phyloP scores from a whole-genome alignment of 2,113 vertebrate genomes.

The Thermophis baileyi region DNA sequence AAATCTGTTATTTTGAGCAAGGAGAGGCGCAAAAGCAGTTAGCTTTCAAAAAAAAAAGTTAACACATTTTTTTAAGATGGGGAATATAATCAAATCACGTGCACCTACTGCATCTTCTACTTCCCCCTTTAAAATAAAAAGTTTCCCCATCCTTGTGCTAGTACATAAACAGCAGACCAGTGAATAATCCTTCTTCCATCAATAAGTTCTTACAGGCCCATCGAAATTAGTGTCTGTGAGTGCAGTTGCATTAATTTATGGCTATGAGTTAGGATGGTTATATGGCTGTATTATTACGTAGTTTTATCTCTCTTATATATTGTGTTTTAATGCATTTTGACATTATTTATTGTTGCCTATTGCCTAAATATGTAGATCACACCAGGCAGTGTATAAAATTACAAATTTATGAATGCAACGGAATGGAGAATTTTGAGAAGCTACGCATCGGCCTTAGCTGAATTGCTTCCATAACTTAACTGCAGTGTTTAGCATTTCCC shows the following conservation, averaged over 20 bases:
- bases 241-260: not conserved
- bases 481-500: not conserved
- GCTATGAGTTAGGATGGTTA: not conserved
- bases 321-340: not conserved
- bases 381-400: not conserved
- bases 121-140: not conserved
- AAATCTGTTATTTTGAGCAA: not conserved
- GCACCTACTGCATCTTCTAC: not conserved
- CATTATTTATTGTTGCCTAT: not conserved
- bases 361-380: not conserved
- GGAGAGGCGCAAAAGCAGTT: not conserved
- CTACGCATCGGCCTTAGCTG: not conserved
- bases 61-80: not conserved
- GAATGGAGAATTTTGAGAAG: not conserved
- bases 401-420: not conserved
- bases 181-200: not conserved
- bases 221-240: not conserved
- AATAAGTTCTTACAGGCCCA: not conserved
- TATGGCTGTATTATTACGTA: not conserved
- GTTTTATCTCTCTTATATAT: not conserved
- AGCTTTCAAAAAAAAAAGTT: not conserved
- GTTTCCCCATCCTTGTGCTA: not conserved
- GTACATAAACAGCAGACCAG: not conserved
- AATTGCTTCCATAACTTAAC: not conserved
- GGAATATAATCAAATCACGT: not conserved